Conservation (phyloP, 1,140 invertebrate genomes). For the Bacillus rossius region DNA sequence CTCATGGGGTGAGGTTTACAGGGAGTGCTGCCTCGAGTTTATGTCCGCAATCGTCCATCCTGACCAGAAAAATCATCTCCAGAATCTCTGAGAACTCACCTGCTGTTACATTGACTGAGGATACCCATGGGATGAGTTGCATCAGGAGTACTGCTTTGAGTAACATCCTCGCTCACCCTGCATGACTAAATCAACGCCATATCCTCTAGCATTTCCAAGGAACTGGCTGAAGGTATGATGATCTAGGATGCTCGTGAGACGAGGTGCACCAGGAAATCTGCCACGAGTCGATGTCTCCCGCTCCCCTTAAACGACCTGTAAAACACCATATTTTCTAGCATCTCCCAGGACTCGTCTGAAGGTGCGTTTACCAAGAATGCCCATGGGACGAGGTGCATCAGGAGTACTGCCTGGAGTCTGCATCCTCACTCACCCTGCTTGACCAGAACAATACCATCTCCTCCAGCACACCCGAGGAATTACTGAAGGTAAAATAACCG, state of each 20-base stretch:
- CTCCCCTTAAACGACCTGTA: slow-evolving; percentile 29
- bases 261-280: slow-evolving; percentile 49
- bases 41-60: too few species aligned
- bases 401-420: slow-evolving; percentile 45
- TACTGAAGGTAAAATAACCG: too few species aligned
- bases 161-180: neutral
- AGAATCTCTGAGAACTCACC: neutral
- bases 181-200: too few species aligned
- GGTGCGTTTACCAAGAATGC: slow-evolving; percentile 17
- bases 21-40: slow-evolving; percentile 46
- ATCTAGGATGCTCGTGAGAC: slow-evolving; percentile 50
- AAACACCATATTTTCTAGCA: neutral
- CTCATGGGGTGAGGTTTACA: slow-evolving; percentile 45
- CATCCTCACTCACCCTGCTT: too few species aligned
- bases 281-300: slow-evolving; percentile 35
- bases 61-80: slow-evolving; percentile 20
- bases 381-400: slow-evolving; percentile 49
- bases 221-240: too few species aligned
- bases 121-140: too few species aligned
- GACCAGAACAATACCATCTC: slow-evolving; percentile 17
- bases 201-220: too few species aligned
- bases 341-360: neutral
- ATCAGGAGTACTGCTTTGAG: too few species aligned
- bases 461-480: too few species aligned
- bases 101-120: neutral